Percentiles rank a stretch among this genome's conserved stretches.
Conservation (phyloP, 2,888 invertebrate genomes). For the Luffia ferchaultella region DNA sequence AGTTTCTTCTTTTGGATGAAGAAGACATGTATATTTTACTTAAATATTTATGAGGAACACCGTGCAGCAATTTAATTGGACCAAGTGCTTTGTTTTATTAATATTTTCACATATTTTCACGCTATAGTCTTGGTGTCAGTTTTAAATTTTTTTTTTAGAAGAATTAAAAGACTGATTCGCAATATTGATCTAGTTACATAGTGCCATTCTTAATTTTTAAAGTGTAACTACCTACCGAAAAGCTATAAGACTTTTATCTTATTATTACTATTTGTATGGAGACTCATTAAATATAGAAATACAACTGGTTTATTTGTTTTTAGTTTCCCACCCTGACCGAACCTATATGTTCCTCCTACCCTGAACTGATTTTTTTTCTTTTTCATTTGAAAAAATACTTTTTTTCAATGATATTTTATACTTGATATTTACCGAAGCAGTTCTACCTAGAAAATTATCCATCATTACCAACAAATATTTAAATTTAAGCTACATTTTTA, state of each 20-base stretch:
- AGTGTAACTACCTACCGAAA: background rate
- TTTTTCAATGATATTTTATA: conserved; percentile 1
- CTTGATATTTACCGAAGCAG: conserved; percentile 4
- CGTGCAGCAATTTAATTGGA: background rate
- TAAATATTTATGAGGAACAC: background rate
- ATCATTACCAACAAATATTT: conserved; percentile 3
- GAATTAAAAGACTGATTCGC: conserved; percentile 3
- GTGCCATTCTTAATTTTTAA: conserved; percentile 2
- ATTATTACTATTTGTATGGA: conserved; percentile 3
- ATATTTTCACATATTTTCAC: background rate
- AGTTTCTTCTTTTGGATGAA: background rate
- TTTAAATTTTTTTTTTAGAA: conserved; percentile 1
- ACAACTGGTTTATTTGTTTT: conserved; percentile 1
- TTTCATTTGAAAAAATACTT: conserved; percentile 1
- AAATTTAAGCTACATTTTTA: conserved; percentile 1
- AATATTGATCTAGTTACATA: conserved; percentile 5
- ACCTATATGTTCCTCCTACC: conserved; percentile 4
- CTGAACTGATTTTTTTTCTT: conserved; percentile 1
- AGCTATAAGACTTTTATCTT: background rate
- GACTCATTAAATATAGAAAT: conserved; percentile 1
- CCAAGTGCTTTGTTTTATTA: background rate
- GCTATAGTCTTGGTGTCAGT: background rate
- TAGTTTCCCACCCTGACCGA: conserved; percentile 3
- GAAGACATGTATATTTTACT: background rate
- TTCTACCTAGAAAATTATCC: conserved; percentile 2